Percentiles rank a stretch among this genome's conserved stretches.
Evolutionary conservation across 1,140 invertebrate species (phyloP).

Genomic region (Brachionus asplanchnoidis): DNA sequence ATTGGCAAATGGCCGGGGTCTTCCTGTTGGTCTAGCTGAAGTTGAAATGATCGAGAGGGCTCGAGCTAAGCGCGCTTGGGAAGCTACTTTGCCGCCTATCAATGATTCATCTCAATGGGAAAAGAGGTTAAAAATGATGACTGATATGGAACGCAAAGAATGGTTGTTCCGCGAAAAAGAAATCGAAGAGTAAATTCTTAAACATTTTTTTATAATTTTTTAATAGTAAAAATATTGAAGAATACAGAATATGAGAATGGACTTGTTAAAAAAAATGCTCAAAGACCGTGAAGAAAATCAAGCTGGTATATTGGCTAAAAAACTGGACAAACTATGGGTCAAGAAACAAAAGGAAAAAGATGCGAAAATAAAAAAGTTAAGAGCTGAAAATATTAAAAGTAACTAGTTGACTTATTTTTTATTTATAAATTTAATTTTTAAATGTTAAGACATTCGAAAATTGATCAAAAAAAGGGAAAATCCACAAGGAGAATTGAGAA

Average conservation of each 20-base stretch:
- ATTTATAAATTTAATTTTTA: neutral
- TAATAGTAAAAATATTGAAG: slow-evolving; percentile 43
- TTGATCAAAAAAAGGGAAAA: slow-evolving; percentile 48
- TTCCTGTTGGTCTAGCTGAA: slow-evolving; percentile 65
- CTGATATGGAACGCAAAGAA: slow-evolving; percentile 64
- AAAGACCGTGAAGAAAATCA: slow-evolving; percentile 56
- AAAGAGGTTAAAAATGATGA: slow-evolving; percentile 61
- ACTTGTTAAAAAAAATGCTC: slow-evolving; percentile 54
- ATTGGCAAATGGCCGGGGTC: slow-evolving; percentile 63
- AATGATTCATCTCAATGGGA: slow-evolving; percentile 59
- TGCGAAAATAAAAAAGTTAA: slow-evolving; percentile 50
- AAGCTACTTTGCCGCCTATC: slow-evolving; percentile 60
- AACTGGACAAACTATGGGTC: slow-evolving; percentile 54
- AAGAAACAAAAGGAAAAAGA: slow-evolving; percentile 56
- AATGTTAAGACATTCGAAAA: slow-evolving; percentile 44
- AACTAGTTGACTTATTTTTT: neutral
- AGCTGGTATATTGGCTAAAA: slow-evolving; percentile 54
- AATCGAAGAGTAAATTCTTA: slow-evolving; percentile 54
- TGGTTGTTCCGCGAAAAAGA: slow-evolving; percentile 65
- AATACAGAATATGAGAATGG: slow-evolving; percentile 54
- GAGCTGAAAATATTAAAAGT: slow-evolving; percentile 56
- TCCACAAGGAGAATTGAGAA: slow-evolving; percentile 48
- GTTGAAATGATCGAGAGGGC: slow-evolving; percentile 46
- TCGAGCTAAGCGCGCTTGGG: slow-evolving; percentile 61
- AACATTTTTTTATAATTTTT: neutral